A percentile compares a stretch with the other conserved stretches of the same genome.
phyloP scores from a whole-genome alignment of 2,113 vertebrate species.

The Trematocara variabile region DNA sequence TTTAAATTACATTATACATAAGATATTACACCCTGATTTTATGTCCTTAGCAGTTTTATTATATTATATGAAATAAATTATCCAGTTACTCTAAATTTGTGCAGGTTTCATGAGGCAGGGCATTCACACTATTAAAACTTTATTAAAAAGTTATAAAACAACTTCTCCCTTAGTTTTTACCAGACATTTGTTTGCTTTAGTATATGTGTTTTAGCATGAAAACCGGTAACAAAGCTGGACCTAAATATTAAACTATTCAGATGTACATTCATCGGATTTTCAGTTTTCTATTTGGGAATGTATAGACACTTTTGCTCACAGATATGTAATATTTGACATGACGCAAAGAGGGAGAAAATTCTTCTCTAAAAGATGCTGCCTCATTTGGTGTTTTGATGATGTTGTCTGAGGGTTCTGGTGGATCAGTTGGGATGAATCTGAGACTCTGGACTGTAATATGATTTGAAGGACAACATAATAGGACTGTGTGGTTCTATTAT shows the following conservation, averaged over 20 bases:
- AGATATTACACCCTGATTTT: neutral
- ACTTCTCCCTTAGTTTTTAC: neutral
- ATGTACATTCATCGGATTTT: neutral
- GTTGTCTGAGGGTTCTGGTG: neutral
- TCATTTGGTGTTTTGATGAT: neutral
- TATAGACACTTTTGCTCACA: neutral
- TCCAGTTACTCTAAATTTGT: neutral
- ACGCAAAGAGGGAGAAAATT: accelerated
- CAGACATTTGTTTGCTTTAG: neutral
- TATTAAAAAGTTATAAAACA: neutral
- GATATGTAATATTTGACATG: neutral
- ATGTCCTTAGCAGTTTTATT: neutral
- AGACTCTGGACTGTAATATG: neutral
- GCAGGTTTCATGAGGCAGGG: neutral
- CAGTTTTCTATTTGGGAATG: neutral
- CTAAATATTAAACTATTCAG: neutral
- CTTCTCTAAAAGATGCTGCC: neutral
- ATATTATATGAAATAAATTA: neutral
- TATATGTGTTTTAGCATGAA: neutral
- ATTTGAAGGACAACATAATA: neutral
- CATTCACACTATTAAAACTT: neutral
- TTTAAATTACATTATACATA: neutral
- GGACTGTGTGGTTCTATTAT: neutral
- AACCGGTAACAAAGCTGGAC: neutral
- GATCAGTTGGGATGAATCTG: neutral